phyloP scores from a whole-genome alignment of 2,797 vertebrate species.

The Peromyscus aztecus region DNA sequence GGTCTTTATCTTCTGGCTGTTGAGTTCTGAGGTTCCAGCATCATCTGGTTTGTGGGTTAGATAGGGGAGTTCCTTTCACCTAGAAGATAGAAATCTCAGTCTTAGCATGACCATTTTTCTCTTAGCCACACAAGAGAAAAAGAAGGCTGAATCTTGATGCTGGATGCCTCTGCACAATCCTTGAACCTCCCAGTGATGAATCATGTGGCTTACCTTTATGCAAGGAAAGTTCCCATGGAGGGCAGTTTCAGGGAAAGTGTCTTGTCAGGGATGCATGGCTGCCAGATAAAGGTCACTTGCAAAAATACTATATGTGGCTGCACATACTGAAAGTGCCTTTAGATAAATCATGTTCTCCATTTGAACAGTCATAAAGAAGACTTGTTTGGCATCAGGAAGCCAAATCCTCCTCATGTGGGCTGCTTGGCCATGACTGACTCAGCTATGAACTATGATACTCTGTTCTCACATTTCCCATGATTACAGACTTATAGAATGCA shows the following conservation, averaged over 20 bases:
- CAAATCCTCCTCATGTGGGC: not conserved
- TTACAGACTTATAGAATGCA: not conserved
- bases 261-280: not conserved
- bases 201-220: not conserved
- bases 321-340: not conserved
- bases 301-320: not conserved
- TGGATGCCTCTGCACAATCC: not conserved
- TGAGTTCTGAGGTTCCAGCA: not conserved
- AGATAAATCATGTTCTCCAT: not conserved
- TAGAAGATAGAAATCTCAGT: not conserved
- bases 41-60: not conserved
- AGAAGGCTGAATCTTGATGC: not conserved
- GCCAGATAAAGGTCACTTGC: not conserved
- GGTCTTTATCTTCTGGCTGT: not conserved
- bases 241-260: not conserved
- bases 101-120: not conserved
- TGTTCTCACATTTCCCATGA: not conserved
- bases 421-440: not conserved
- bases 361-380: not conserved
- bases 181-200: not conserved
- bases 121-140: not conserved
- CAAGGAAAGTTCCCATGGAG: not conserved
- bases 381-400: not conserved
- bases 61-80: not conserved
- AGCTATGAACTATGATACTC: not conserved